Base-by-base conservation (phyloP, 2,797 vertebrate species). In the Lacerta viridis region DNA sequence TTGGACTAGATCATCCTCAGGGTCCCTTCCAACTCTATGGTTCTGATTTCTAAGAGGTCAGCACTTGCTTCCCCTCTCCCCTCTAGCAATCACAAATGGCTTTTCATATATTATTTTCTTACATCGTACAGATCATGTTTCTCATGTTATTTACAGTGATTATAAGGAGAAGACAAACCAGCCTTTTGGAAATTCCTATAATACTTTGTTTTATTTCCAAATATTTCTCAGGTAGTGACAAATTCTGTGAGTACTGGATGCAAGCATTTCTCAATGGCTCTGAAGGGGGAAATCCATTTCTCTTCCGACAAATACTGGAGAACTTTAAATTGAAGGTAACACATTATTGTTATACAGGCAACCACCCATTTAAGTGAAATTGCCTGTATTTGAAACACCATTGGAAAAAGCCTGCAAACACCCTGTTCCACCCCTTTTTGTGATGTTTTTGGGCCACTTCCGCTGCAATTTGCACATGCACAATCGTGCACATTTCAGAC, bases 271-370 rank as follows among this genome's bases (percentile, higher is more conserved):
- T 98, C 71, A 98, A 99, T 0, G 97, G 97, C 6, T 96, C 97
- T 3, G 98, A 99, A 94, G 97, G 97, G 0, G 98, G 97, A 90
- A 99, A 99, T 93, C 98, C 99, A 0, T 99, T 99, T 96, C 97
- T 99, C 91, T 98, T 99, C 92, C 95, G 97, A 71, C 99, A 99
- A 96, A 98, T 99, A 92, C 96, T 99, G 95, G 99, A 99, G 95
- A 99, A 99, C 97, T 99, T 99, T 96, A 99, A 99, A 95, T 97
- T 99, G 18, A 99, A 99, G 99, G 99, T 99, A 95, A 84, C 3
- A 81, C 87, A 11, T 0, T 85, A 2, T 17, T 13, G 29, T 29
- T 78, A 13, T 55, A 15, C 50, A 55, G 50, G 3, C 50, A 55
- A 15, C 50, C 13, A 3, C 50, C 50, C 13, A 55, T 55, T 55